Base-by-base conservation (phyloP, 2,797 vertebrate genomes). In the Phrynocephalus guinanensis region DNA sequence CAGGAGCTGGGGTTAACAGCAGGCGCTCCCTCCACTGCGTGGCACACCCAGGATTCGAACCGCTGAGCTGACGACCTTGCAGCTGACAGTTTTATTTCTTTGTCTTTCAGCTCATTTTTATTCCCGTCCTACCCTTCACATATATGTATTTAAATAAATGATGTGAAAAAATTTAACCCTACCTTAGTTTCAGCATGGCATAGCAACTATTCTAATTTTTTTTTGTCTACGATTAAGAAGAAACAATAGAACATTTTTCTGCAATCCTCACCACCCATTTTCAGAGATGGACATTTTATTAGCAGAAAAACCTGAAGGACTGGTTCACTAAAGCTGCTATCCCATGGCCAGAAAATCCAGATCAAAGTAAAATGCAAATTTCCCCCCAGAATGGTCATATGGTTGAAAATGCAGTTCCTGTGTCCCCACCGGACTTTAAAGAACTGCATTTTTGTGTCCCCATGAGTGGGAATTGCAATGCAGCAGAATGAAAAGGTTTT, bases 181-280 rank as follows among this genome's bases (percentile, higher is more conserved):
- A 52, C 26, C 18, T 82, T 50, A 10, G 10, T 56, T 83, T 26
- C 0, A 75, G n/a, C 48, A 38, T 22, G 2, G 38, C 20, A 22
- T 11, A 4, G 2, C 44, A 76, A 70, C 8, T 0, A 26, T 70
- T 56, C 75, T 71, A 1, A 5, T 44, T 26, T 84, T 0, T 7
- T 0, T 73, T 13, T 1, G 70, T 10, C 1, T 7, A 38, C 33
- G 86, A 78, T 26, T 26, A 18, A 48, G 30, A 77, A 68, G 48
- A 30, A 81, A 38, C 6, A 68, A 22, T 11, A 1, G 33, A 78
- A 50, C 70, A 18, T 1, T 20, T 33, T 86, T 26, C 50, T 56
- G 13, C 6, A 24, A 24, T 3, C 33, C 30, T 28, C 0, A 13
- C 0, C 6, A 66, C 24, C 5, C 0, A 67, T 52, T 87, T 26